These are phyloP conservation scores for Pseudopodoces humilis DNA, from an alignment of 2,113 vertebrate species.

Conservation along the genomic window DNA sequence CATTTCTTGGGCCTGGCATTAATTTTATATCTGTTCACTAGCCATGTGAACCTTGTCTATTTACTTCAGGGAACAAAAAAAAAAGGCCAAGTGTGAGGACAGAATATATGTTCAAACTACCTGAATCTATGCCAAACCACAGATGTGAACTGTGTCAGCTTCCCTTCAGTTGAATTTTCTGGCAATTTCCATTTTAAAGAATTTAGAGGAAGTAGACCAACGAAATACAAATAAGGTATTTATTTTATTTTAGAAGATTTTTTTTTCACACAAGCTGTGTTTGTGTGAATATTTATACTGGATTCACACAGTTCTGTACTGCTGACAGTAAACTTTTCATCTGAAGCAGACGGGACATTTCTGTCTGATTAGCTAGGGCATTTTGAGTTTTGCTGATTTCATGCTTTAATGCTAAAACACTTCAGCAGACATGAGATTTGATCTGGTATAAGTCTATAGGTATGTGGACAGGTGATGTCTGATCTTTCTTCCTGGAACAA, in stretches of 20 bases:
- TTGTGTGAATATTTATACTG: not conserved
- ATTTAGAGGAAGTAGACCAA: not conserved
- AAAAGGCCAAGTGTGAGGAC: not conserved
- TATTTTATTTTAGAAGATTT: not conserved
- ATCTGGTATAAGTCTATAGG: not conserved
- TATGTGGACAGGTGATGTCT: not conserved
- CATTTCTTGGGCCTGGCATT: not conserved
- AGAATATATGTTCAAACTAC: not conserved
- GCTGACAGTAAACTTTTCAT: not conserved
- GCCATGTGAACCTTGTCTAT: not conserved
- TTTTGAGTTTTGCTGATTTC: slow-evolving; percentile 9
- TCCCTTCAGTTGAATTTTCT: not conserved
- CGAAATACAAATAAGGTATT: not conserved
- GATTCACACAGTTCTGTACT: not conserved
- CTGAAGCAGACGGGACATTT: not conserved
- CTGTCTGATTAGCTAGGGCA: not conserved
- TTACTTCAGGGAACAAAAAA: not conserved
- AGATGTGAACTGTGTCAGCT: not conserved
- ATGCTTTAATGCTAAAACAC: not conserved
- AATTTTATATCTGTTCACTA: not conserved
- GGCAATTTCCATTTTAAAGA: not conserved
- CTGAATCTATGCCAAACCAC: not conserved
- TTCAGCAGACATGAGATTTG: not conserved
- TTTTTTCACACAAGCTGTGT: not conserved
- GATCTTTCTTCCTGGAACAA: not conserved